Percentiles rank a stretch among this genome's conserved stretches.
These are phyloP conservation scores for Campylomormyrus tamandua DNA, from an alignment of 2,113 vertebrate genomes.

Conservation along the genomic window DNA sequence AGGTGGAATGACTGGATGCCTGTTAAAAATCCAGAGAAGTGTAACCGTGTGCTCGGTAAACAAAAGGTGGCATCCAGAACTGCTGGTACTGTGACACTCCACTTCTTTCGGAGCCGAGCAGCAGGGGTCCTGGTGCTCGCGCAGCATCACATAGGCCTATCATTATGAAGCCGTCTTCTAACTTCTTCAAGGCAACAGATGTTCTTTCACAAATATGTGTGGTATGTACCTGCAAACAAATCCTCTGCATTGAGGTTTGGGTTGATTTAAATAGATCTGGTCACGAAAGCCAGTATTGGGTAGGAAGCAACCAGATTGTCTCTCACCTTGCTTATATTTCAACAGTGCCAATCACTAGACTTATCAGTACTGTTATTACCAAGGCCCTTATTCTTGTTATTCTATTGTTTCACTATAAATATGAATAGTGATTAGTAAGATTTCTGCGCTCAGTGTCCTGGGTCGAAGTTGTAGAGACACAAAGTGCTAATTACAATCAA, in stretches of 20 bases:
- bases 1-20: background rate
- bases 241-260: background rate
- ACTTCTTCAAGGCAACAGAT: background rate
- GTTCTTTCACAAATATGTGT: background rate
- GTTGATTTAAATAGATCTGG: background rate
- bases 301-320: constrained; percentile 15
- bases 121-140: background rate
- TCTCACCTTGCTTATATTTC: constrained; percentile 15
- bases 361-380: constrained; percentile 17
- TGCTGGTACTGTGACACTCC: background rate
- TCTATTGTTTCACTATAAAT: constrained; percentile 9
- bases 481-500: constrained; percentile 22
- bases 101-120: background rate
- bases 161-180: background rate
- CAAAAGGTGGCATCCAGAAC: background rate
- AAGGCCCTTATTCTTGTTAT: background rate
- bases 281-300: background rate
- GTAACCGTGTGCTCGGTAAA: background rate
- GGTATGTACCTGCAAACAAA: background rate
- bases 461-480: constrained; percentile 5
- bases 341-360: constrained; percentile 25
- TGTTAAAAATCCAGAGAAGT: background rate
- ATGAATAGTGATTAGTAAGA: constrained; percentile 4
- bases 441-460: background rate
- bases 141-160: background rate